phyloP scores from a whole-genome alignment of 2,888 invertebrate species.

The Trachelus tabidus region DNA sequence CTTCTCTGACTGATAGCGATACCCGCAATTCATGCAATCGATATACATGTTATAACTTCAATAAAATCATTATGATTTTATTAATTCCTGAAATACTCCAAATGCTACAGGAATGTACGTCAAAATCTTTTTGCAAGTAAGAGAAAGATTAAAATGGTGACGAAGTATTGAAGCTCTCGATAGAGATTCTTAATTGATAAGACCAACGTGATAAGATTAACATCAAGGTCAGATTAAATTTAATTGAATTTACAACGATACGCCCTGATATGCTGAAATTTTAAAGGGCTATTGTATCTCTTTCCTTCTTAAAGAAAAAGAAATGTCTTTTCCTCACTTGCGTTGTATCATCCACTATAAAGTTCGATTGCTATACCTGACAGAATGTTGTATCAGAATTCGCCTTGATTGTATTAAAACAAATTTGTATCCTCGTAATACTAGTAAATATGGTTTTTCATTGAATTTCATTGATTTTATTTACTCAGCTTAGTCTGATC shows the following conservation, averaged over 20 bases:
- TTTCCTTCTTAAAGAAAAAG: neutral
- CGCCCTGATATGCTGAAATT: neutral
- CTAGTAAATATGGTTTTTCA: neutral
- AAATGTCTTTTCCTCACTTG: neutral
- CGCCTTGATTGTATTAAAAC: neutral
- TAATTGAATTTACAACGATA: constrained; percentile 14
- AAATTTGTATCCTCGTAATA: neutral
- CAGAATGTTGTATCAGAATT: neutral
- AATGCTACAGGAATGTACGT: neutral
- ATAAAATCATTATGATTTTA: neutral
- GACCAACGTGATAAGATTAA: constrained; percentile 25
- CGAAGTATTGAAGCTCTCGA: neutral
- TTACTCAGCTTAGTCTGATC: neutral
- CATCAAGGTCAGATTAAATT: constrained; percentile 10
- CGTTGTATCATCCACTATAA: neutral
- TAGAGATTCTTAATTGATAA: constrained; percentile 26
- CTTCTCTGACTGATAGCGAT: neutral
- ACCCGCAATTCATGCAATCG: no score
- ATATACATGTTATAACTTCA: neutral
- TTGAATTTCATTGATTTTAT: neutral
- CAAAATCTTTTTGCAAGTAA: neutral
- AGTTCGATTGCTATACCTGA: neutral
- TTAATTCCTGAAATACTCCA: neutral
- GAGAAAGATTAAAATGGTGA: neutral
- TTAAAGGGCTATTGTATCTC: neutral